These are phyloP conservation scores for Sarcophaga bullata DNA, from an alignment of 1,140 invertebrate species.

Conservation along the genomic window DNA sequence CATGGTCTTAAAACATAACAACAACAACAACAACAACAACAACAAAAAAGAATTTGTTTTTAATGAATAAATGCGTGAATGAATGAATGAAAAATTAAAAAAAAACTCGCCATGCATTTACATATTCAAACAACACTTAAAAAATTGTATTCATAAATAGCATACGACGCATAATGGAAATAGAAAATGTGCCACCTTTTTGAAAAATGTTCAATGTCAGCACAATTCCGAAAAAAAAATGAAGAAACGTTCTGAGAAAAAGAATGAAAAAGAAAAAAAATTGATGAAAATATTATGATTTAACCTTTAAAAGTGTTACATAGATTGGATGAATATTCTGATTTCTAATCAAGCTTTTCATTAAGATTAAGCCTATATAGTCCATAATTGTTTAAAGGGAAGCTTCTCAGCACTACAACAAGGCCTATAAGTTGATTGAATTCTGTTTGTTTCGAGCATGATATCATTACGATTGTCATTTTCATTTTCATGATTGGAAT, in stretches of 20 bases:
- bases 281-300: not conserved
- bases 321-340: no score
- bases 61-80: not conserved
- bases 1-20: not conserved
- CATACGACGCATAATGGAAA: not conserved
- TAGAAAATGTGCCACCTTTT: not conserved
- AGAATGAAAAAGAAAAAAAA: not conserved
- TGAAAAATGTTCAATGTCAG: constrained; percentile 21
- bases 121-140: not conserved
- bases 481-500: no score
- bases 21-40: no score
- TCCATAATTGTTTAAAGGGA: no score
- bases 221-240: not conserved
- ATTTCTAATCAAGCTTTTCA: no score
- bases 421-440: no score
- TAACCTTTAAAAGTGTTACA: not conserved
- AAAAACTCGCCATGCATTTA: not conserved
- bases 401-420: no score
- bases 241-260: not conserved
- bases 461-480: no score
- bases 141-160: not conserved
- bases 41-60: no score
- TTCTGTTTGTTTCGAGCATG: no score
- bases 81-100: not conserved
- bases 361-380: no score